A percentile compares a stretch with the other conserved stretches of the same genome.
phyloP scores from a whole-genome alignment of 2,888 invertebrate genomes.

The Matsumyia berberina region DNA sequence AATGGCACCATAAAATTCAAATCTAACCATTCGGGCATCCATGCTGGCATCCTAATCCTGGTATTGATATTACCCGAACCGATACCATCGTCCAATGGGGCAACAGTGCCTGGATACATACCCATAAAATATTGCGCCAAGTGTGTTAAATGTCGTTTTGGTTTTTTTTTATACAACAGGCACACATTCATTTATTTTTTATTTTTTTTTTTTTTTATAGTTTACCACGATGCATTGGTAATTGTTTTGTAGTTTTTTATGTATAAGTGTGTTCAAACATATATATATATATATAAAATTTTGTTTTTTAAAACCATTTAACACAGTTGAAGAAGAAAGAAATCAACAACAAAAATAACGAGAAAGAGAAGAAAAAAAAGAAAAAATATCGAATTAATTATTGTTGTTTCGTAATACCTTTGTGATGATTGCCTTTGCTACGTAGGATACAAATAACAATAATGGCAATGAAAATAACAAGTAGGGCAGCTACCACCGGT shows the following conservation, averaged over 20 bases:
- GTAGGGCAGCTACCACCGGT: conserved; percentile 95
- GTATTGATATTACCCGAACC: conserved; percentile 84
- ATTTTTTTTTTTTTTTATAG: conserved; percentile 35
- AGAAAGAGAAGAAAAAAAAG: conserved; percentile 80
- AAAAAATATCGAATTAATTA: conserved; percentile 82
- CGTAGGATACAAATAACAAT: conserved; percentile 96
- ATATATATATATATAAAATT: conserved; percentile 69
- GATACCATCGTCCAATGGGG: conserved; percentile 88
- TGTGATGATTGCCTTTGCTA: conserved; percentile 92
- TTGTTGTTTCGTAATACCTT: conserved; percentile 88
- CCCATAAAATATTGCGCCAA: conserved; percentile 30
- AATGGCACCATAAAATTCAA: conserved; percentile 96
- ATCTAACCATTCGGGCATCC: conserved; percentile 95
- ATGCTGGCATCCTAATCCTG: conserved; percentile 87
- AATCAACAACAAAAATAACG: conserved; percentile 77
- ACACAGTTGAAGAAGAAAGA: conserved; percentile 77
- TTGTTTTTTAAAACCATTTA: conserved; percentile 77
- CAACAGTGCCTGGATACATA: conserved; percentile 89
- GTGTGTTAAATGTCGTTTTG: conserved; percentile 28
- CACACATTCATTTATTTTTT: conserved; percentile 71
- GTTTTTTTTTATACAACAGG: conserved; percentile 72
- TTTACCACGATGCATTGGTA: conserved; percentile 76
- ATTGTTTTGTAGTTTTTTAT: conserved; percentile 66
- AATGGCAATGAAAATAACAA: conserved; percentile 96
- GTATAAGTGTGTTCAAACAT: not conserved